Conservation (phyloP, 2,888 invertebrate species). For the Tolmerus cingulatus region DNA sequence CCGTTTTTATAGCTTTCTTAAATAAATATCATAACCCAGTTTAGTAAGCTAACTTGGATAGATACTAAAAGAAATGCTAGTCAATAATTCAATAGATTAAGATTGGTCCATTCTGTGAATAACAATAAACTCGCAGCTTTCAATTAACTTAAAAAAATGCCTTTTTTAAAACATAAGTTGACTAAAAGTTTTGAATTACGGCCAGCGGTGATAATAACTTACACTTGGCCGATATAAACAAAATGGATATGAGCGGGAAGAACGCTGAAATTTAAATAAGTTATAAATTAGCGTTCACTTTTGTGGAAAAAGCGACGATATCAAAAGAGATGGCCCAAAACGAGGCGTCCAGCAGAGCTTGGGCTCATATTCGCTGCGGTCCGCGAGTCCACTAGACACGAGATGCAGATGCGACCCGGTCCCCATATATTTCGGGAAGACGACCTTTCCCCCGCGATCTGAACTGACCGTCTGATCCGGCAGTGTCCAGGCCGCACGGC, state of each 20-base stretch:
- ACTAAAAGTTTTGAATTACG: constrained; percentile 18
- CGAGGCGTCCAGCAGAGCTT: constrained; percentile 17
- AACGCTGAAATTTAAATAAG: constrained; percentile 36
- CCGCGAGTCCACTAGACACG: not conserved
- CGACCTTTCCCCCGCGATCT: not conserved
- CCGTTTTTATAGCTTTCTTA: no score
- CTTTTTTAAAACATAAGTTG: not conserved
- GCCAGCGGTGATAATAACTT: constrained; percentile 4
- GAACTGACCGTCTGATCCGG: constrained; percentile 1
- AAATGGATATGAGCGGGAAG: not conserved
- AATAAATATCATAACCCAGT: no score
- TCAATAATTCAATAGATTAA: not conserved
- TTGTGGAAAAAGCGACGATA: constrained; percentile 21
- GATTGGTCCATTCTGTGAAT: not conserved
- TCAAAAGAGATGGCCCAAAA: constrained; percentile 18
- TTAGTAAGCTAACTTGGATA: no score
- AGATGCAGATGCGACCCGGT: not conserved
- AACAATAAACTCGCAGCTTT: not conserved
- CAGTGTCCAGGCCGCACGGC: not conserved
- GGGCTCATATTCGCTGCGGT: not conserved
- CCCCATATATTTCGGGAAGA: constrained; percentile 10
- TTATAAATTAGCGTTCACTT: constrained; percentile 34
- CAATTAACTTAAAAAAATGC: not conserved
- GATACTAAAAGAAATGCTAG: no score
- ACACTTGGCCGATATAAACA: constrained; percentile 18